phyloP scores from a whole-genome alignment of 2,113 vertebrate genomes.

The Xiphophorus maculatus region DNA sequence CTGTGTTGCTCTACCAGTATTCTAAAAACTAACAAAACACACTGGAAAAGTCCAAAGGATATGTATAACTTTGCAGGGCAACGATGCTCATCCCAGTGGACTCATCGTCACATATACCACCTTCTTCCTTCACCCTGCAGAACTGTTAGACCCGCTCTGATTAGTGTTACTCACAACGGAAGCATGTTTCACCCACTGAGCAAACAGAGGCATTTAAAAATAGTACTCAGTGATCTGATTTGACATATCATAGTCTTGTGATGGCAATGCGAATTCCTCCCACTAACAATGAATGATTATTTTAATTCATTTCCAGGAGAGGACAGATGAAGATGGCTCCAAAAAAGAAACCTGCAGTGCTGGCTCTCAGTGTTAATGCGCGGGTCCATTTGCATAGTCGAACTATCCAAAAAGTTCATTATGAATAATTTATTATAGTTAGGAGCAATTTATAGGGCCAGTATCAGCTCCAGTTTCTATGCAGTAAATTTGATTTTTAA shows the following conservation, averaged over 20 bases:
- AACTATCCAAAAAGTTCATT: slow-evolving; percentile 13
- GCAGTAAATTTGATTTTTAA: slow-evolving; percentile 47
- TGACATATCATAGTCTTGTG: neutral
- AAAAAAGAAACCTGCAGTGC: neutral
- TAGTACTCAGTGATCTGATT: neutral
- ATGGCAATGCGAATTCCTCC: neutral
- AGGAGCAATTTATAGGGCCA: slow-evolving; percentile 34
- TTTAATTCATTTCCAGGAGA: slow-evolving; percentile 6
- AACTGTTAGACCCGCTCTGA: no score
- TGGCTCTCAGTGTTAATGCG: slow-evolving; percentile 12
- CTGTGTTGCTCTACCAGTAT: no score
- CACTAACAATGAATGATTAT: neutral
- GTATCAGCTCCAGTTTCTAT: slow-evolving; percentile 39
- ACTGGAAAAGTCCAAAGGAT: no score
- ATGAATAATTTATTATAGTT: slow-evolving; percentile 51
- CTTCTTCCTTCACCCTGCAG: no score
- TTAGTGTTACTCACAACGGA: no score
- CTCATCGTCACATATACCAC: no score
- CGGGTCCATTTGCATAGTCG: slow-evolving; percentile 15
- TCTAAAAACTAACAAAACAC: no score
- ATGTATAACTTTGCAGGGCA: no score
- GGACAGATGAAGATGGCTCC: neutral
- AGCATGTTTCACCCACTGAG: no score
- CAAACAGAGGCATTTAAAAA: neutral
- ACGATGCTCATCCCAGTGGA: no score